Evolutionary conservation across 2,888 invertebrate genomes (phyloP).

Genomic region (Archips xylosteana): DNA sequence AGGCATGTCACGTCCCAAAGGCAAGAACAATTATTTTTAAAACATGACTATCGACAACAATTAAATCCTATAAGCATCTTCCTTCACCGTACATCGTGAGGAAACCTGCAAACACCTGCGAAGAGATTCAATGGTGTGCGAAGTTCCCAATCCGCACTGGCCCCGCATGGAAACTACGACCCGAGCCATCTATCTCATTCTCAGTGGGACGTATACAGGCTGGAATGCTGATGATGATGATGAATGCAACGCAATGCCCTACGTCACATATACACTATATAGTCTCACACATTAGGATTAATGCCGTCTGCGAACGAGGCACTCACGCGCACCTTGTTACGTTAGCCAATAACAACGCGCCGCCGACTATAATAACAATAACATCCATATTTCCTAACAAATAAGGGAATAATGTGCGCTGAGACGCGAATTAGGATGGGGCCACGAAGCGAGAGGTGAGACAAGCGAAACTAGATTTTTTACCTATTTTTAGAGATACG

Average conservation of each 20-base stretch:
- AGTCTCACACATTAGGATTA: slow-evolving; percentile 40
- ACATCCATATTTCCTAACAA: slow-evolving; percentile 80
- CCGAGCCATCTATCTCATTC: no score
- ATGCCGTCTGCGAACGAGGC: slow-evolving; percentile 37
- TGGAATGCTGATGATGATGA: no score
- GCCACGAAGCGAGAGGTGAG: slow-evolving; percentile 56
- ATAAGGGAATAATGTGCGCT: slow-evolving; percentile 76
- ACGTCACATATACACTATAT: neutral
- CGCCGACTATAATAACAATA: slow-evolving; percentile 81
- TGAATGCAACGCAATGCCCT: no score
- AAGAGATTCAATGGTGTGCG: no score
- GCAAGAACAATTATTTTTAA: slow-evolving; percentile 17
- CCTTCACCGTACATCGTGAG: no score
- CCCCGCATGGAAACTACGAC: no score
- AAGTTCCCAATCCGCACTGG: no score
- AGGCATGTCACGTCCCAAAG: slow-evolving; percentile 29
- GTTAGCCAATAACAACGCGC: slow-evolving; percentile 63
- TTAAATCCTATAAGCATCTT: no score
- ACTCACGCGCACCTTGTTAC: slow-evolving; percentile 56
- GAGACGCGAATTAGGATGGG: slow-evolving; percentile 70
- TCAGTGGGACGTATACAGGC: no score
- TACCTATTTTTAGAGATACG: no score
- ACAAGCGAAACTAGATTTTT: neutral
- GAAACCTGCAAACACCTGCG: no score
- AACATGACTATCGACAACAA: neutral